Evolutionary conservation across 2,888 invertebrate genomes (phyloP).

Genomic region (Metallyticus violacea): DNA sequence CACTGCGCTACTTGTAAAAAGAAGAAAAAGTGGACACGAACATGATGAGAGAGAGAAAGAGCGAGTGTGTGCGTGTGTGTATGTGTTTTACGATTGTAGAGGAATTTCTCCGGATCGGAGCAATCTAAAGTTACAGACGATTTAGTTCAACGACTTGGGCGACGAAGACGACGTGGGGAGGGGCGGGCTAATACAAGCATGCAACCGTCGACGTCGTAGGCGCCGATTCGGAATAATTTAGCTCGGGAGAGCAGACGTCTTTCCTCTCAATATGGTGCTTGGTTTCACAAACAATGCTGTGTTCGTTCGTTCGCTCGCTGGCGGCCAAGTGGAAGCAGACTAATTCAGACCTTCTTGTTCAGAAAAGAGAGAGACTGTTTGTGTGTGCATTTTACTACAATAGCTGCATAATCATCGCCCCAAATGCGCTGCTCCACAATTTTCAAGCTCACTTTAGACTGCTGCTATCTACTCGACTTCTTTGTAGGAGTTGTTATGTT

Average conservation of each 20-base stretch:
- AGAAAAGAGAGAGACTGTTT: background rate
- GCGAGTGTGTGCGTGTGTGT: background rate
- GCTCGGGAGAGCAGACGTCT: background rate
- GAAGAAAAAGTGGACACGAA: background rate
- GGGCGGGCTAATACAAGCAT: background rate
- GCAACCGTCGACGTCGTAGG: background rate
- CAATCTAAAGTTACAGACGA: constrained; percentile 11
- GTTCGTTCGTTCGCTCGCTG: background rate
- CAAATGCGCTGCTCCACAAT: too few relatives aligned
- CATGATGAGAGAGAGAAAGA: background rate
- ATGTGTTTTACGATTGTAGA: background rate
- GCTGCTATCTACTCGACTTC: too few relatives aligned
- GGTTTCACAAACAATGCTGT: background rate
- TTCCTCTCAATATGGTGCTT: background rate
- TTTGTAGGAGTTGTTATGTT: too few relatives aligned
- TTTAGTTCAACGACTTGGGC: background rate
- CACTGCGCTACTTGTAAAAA: background rate
- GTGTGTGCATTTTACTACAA: background rate
- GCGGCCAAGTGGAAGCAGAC: too few relatives aligned
- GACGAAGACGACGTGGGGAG: background rate
- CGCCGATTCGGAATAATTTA: background rate
- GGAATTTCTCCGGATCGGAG: background rate
- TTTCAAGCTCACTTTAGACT: too few relatives aligned
- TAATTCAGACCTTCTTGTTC: background rate
- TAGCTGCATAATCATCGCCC: too few relatives aligned